These are phyloP conservation scores for Drosophila seguyi DNA, from an alignment of 1,140 invertebrate genomes.

Conservation along the genomic window DNA sequence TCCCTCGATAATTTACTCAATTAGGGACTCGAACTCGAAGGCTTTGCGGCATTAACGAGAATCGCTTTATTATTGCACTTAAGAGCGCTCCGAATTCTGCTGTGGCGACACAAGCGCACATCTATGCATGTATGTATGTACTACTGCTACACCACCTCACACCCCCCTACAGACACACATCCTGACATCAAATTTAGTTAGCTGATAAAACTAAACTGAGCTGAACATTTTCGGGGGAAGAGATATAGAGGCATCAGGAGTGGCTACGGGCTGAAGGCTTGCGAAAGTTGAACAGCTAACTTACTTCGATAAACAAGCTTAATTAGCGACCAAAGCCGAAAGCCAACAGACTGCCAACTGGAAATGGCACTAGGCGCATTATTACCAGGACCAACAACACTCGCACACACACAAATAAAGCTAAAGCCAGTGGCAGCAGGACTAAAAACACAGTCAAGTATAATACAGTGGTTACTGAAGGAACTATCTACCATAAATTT, in stretches of 20 bases:
- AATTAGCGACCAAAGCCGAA: constrained; percentile 78
- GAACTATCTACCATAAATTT: too few relatives aligned
- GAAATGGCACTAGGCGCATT: constrained; percentile 64
- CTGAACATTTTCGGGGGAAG: neutral
- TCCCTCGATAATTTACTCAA: constrained; percentile 80
- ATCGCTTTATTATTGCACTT: constrained; percentile 82
- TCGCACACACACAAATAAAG: constrained; percentile 46
- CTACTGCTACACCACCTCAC: neutral
- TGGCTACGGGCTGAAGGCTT: constrained; percentile 10
- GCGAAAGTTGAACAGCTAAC: constrained; percentile 71
- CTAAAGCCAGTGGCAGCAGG: constrained; percentile 50
- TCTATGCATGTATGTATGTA: neutral
- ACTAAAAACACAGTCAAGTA: constrained; percentile 43
- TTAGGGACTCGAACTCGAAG: constrained; percentile 73
- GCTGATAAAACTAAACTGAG: constrained; percentile 58
- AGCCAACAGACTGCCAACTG: constrained; percentile 75
- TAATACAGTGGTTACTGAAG: constrained; percentile 20
- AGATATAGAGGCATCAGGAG: neutral
- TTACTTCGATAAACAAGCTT: constrained; percentile 82
- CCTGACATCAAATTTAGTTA: constrained; percentile 49
- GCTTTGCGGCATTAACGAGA: constrained; percentile 79
- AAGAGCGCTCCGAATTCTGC: constrained; percentile 11
- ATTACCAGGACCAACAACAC: constrained; percentile 45
- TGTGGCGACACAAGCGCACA: constrained; percentile 4
- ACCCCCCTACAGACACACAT: neutral